Evolutionary conservation across 1,140 invertebrate species (phyloP).

Genomic region (Oscheius sp.): DNA sequence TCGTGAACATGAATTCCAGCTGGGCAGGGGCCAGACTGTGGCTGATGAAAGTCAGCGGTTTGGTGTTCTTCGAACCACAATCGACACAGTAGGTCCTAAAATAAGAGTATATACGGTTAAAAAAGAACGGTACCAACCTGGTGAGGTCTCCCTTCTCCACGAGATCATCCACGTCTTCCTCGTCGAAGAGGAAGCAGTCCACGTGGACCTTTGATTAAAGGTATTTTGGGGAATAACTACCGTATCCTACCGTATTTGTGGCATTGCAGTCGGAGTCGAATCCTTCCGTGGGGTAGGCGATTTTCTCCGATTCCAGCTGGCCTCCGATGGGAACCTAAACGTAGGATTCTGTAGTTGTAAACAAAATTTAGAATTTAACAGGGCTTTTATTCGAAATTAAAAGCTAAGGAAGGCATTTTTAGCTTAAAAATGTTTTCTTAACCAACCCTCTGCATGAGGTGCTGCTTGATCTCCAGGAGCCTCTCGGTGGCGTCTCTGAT

Average conservation of each 20-base stretch:
- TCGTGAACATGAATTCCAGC: constrained; percentile 70
- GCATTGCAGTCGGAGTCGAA: constrained; percentile 12
- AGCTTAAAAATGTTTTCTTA: neutral
- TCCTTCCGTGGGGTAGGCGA: neutral
- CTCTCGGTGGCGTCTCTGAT: neutral
- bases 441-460: neutral
- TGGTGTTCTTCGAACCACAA: constrained; percentile 69
- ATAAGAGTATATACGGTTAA: neutral
- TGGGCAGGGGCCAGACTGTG: constrained; percentile 47
- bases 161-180: constrained; percentile 69
- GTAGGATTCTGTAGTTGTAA: neutral
- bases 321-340: neutral
- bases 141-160: constrained; percentile 68
- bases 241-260: constrained; percentile 4
- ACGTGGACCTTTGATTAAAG: constrained; percentile 64
- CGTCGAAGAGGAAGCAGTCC: constrained; percentile 73
- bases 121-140: constrained; percentile 45
- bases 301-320: constrained; percentile 1
- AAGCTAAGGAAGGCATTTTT: neutral
- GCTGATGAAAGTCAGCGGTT: constrained; percentile 60
- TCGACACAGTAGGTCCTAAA: constrained; percentile 67
- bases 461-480: neutral
- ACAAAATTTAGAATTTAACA: neutral
- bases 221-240: too few relatives aligned
- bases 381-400: neutral